These are phyloP conservation scores for Circaetus cinerascens DNA, from an alignment of 2,113 vertebrate genomes.

Conservation along the genomic window DNA sequence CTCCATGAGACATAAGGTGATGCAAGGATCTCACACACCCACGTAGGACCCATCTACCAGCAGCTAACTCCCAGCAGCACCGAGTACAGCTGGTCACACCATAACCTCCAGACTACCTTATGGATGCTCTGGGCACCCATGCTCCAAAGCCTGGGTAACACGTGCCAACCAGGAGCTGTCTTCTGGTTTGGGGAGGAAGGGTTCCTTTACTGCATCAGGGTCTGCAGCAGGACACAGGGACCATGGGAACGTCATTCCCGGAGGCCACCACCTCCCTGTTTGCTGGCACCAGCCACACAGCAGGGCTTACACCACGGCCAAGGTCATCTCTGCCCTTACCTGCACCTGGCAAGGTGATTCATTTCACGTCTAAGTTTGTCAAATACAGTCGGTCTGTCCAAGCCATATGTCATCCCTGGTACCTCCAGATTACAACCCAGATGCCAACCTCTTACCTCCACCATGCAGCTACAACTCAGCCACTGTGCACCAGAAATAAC, in stretches of 20 bases:
- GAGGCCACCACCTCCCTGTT: not conserved
- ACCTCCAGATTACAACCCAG: not conserved
- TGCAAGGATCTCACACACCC: not conserved
- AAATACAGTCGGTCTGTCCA: not conserved
- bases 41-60: not conserved
- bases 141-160: not conserved
- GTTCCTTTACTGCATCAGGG: not conserved
- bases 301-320: not conserved
- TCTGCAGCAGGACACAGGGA: not conserved
- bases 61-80: not conserved
- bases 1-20: not conserved
- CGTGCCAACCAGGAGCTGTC: fast-evolving
- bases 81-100: not conserved
- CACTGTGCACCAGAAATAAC: not conserved
- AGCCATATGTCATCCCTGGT: not conserved
- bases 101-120: not conserved
- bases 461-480: not conserved
- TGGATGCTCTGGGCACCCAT: not conserved
- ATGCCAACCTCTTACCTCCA: not conserved
- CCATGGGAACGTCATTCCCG: not conserved
- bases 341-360: not conserved
- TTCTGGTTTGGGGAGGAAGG: not conserved
- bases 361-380: not conserved
- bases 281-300: not conserved
- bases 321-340: not conserved